Conservation (phyloP, 2,888 invertebrate species). For the Argynnis bischoffii region DNA sequence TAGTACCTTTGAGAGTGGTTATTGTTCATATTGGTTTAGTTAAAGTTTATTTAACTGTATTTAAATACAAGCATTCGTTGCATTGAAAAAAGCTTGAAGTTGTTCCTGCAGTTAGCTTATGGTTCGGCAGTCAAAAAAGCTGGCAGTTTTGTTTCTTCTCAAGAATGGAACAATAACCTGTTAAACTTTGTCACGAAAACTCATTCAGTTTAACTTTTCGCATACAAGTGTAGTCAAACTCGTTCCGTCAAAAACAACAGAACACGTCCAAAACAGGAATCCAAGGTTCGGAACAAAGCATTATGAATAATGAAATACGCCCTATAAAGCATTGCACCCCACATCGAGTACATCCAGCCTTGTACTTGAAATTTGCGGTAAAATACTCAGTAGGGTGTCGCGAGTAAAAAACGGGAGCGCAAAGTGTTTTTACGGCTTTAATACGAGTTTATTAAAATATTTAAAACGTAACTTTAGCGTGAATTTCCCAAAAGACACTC, state of each 20-base stretch:
- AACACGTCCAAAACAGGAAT: constrained; percentile 62
- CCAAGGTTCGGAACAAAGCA: constrained; percentile 71
- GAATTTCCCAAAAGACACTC: constrained; percentile 79
- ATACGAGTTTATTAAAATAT: constrained; percentile 82
- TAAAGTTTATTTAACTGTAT: too few species aligned
- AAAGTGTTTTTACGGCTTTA: constrained; percentile 81
- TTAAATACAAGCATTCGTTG: too few species aligned
- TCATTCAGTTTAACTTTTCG: constrained; percentile 21
- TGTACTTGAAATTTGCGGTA: constrained; percentile 52
- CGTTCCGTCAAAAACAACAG: constrained; percentile 65
- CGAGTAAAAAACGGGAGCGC: constrained; percentile 67
- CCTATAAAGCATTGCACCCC: constrained; percentile 54
- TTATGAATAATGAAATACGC: constrained; percentile 79
- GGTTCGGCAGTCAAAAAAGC: not conserved
- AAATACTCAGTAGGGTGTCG: constrained; percentile 58
- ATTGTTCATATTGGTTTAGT: constrained; percentile 7
- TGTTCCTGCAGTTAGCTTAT: too few species aligned
- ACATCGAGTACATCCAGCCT: constrained; percentile 41
- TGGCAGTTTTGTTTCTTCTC: not conserved
- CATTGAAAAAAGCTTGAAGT: too few species aligned
- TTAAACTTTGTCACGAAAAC: constrained; percentile 17
- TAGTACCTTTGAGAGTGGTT: not conserved
- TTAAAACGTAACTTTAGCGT: constrained; percentile 76
- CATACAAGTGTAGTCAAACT: constrained; percentile 25
- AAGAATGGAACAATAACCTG: constrained; percentile 9